phyloP scores from a whole-genome alignment of 2,113 vertebrate genomes.

The Hippocampus zosterae region DNA sequence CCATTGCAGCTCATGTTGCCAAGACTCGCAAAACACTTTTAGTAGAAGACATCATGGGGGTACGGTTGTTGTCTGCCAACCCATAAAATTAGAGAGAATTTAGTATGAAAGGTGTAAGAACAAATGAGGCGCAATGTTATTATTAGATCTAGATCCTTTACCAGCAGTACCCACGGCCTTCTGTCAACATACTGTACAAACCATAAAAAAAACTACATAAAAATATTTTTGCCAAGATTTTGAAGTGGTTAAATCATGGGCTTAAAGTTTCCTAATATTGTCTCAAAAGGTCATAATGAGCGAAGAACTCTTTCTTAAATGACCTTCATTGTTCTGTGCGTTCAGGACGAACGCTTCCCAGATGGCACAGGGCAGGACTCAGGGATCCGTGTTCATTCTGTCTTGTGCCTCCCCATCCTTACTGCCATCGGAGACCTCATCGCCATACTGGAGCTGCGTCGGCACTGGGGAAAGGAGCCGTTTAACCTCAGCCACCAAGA shows the following conservation, averaged over 20 bases:
- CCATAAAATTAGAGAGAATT: background rate
- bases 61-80: conserved; percentile 54
- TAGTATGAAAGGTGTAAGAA: background rate
- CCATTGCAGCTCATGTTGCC: conserved; percentile 93
- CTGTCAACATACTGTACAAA: background rate
- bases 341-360: conserved; percentile 93
- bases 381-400: conserved; percentile 90
- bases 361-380: conserved; percentile 93
- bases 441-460: conserved; percentile 92
- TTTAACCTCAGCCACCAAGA: conserved; percentile 93
- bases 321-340: conserved; percentile 3
- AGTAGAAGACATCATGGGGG: conserved; percentile 92
- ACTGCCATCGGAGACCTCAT: conserved; percentile 94
- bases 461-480: conserved; percentile 88
- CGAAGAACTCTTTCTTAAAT: background rate
- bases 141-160: background rate
- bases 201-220: background rate
- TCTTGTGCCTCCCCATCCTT: conserved; percentile 93
- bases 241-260: background rate
- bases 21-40: conserved; percentile 91
- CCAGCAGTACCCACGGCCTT: background rate
- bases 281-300: background rate
- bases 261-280: background rate
- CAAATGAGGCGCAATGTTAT: background rate
- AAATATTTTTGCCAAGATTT: background rate